phyloP scores from a whole-genome alignment of 2,113 vertebrate genomes.

The Malurus elegans region DNA sequence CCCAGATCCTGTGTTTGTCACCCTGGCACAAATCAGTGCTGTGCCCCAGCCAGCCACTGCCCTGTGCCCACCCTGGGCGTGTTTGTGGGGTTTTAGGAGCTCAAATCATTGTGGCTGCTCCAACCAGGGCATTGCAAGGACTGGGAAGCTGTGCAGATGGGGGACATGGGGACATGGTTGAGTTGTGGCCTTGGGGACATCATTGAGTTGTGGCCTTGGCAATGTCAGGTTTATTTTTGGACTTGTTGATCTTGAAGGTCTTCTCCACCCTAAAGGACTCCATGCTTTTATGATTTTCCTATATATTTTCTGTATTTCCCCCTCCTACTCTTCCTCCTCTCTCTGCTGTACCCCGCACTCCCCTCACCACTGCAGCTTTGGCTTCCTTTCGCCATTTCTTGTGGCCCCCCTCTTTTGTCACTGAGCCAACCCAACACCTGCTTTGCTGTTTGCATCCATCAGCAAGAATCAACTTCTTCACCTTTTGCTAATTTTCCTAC shows the following conservation, averaged over 20 bases:
- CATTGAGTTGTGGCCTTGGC: background rate
- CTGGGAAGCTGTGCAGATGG: rapidly evolving
- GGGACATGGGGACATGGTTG: rapidly evolving
- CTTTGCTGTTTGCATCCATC: constrained; percentile 12
- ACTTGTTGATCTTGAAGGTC: background rate
- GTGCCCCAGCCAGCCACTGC: background rate
- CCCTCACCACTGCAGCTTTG: background rate
- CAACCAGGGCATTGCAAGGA: background rate
- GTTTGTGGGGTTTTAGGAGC: background rate
- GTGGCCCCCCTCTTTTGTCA: background rate
- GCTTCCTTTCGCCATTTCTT: background rate
- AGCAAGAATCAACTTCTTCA: constrained; percentile 5
- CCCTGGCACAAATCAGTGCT: rapidly evolving
- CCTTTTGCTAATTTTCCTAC: constrained; percentile 2
- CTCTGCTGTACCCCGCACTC: background rate
- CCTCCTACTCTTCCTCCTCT: background rate
- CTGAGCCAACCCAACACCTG: background rate
- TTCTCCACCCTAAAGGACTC: background rate
- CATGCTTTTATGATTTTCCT: rapidly evolving
- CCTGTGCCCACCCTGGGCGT: background rate
- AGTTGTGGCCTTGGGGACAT: rapidly evolving
- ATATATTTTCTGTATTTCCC: background rate
- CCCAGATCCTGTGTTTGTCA: background rate
- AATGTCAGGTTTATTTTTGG: background rate
- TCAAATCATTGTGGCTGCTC: background rate